Base-by-base conservation (phyloP, 2,888 invertebrate species). In the Lamellibrachia satsuma region DNA sequence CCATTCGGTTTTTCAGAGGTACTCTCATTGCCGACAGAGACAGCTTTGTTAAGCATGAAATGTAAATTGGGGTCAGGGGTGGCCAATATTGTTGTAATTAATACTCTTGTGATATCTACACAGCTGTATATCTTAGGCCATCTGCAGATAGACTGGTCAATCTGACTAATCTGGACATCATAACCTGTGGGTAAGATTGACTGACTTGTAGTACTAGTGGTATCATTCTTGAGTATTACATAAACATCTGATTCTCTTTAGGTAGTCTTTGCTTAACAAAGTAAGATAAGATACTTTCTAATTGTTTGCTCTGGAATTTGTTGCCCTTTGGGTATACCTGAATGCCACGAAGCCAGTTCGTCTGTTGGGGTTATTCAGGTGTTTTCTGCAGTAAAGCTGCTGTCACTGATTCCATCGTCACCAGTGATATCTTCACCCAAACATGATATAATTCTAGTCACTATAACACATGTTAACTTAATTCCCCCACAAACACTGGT, bases 21-120 rank as follows among this genome's bases (percentile, higher is more conserved):
- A 22, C 22, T 75, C 75, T 75, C 4, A 75, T 6, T 75, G 75
- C 75, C 75, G 3, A 2, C 15, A n/a, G 75, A 75, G 22, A 75
- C 75, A 75, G 75, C 75, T 75, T 75, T 75, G 75, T 75, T 75
- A 75, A 75, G 75, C 75, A n/a, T 22, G 75, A 75, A 75, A 15
- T 15, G 11, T 75, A 4, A 75, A 75, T 75, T 75, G 75, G 22
- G 75, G 75, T 75, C 75, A 75, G 75, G n/a, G 75, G 75, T 75
- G 75, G n/a, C 75, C n/a, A 75, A 75, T 75, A 2, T 75, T 75
- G 75, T 75, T 22, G 75, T 75, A 75, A 22, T 75, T 75, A 22
- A 75, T 75, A 22, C 60, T 15, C 60, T 60, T 9, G 75, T 75
- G 75, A 22, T 75, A 22, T 57, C n/a, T 15, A 75, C n/a, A 75